A percentile compares a stretch with the other conserved stretches of the same genome.
Conservation (phyloP, 1,140 invertebrate genomes). For the Brachionus paranguensis region DNA sequence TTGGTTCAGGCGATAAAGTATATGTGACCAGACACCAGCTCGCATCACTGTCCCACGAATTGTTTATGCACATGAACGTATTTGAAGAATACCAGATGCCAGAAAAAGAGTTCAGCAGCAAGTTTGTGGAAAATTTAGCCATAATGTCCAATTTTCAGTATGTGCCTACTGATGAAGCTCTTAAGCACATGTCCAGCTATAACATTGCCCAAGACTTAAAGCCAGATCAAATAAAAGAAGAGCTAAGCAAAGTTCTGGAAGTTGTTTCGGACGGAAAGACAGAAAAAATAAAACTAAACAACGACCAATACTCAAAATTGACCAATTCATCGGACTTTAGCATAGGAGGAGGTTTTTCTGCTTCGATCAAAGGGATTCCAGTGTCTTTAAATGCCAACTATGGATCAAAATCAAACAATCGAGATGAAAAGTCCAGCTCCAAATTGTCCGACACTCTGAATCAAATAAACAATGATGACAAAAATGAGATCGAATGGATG, state of each 20-base stretch:
- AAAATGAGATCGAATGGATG: not conserved
- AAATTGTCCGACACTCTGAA: not conserved
- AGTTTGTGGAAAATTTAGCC: not conserved
- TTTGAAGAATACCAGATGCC: not conserved
- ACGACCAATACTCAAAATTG: not conserved
- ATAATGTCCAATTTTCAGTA: not conserved
- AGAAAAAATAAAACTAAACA: not conserved
- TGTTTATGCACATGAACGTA: not conserved
- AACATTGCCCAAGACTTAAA: not conserved
- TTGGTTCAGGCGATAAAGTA: not conserved
- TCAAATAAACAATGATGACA: not conserved
- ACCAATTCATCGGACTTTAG: not conserved
- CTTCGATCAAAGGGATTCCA: not conserved
- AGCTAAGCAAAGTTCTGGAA: not conserved
- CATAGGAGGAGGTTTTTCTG: not conserved
- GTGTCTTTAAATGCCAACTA: not conserved
- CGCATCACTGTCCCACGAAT: not conserved
- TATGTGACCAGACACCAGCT: not conserved
- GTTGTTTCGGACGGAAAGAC: not conserved
- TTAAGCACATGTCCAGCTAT: not conserved
- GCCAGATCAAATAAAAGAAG: not conserved
- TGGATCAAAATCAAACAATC: not conserved
- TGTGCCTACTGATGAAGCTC: not conserved
- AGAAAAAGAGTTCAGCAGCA: not conserved
- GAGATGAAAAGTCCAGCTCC: not conserved